phyloP scores from a whole-genome alignment of 30 jellyfish, hydroid and myxozoan species.

The Rhopilema esculentum region DNA sequence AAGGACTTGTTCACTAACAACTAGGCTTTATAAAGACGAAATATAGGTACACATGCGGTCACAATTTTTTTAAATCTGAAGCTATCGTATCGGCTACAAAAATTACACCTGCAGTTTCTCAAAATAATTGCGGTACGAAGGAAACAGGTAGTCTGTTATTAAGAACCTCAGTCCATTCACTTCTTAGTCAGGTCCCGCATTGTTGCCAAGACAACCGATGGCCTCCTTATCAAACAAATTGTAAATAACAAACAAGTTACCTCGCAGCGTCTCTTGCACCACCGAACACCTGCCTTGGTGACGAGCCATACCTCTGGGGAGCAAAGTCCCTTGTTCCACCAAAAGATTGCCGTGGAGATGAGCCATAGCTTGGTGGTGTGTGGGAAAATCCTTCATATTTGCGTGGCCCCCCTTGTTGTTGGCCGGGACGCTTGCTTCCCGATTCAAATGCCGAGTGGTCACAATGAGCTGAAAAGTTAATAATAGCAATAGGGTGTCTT shows the following conservation, averaged over 20 bases:
- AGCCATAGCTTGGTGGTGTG: constrained; percentile 63
- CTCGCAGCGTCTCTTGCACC: not conserved
- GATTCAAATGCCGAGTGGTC: constrained; percentile 88
- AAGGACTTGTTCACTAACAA: no score
- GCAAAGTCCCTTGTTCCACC: constrained; percentile 29
- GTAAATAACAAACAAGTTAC: not conserved
- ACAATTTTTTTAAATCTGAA: not conserved
- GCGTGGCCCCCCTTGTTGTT: constrained; percentile 4
- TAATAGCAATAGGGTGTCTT: not conserved
- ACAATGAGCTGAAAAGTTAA: constrained; percentile 67
- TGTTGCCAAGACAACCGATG: no score
- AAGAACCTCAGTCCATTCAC: not conserved
- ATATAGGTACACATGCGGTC: no score
- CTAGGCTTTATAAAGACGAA: no score
- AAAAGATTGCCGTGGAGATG: constrained; percentile 64
- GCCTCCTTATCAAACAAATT: no score
- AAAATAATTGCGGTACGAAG: not conserved
- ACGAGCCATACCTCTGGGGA: constrained; percentile 52
- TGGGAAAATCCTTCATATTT: not conserved
- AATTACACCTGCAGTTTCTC: not conserved
- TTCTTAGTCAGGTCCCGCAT: no score
- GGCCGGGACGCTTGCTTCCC: constrained; percentile 16
- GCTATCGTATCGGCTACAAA: not conserved
- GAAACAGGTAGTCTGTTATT: not conserved
- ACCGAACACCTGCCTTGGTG: constrained; percentile 39